phyloP scores from a whole-genome alignment of 2,113 vertebrate genomes.

The Mormoops blainvillei region DNA sequence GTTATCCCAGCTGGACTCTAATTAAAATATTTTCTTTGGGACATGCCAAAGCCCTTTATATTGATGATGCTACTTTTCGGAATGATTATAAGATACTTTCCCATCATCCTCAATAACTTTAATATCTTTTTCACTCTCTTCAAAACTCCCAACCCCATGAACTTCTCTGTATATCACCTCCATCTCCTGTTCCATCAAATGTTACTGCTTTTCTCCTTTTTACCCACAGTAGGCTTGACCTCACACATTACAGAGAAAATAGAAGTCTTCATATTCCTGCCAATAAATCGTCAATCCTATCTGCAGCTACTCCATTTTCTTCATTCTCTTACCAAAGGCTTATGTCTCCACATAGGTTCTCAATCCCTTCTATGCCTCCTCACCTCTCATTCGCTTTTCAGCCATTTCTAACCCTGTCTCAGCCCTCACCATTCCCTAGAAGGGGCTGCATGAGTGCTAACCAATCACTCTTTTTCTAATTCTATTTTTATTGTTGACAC shows the following conservation, averaged over 20 bases:
- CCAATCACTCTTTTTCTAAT: neutral
- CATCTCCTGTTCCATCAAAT: neutral
- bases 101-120: neutral
- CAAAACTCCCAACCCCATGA: neutral
- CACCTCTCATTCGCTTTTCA: neutral
- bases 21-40: neutral
- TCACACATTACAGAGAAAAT: neutral
- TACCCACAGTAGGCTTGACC: neutral
- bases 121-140: slow-evolving; percentile 12
- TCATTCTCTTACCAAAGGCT: slow-evolving; percentile 9
- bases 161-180: neutral
- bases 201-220: neutral
- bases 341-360: neutral
- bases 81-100: neutral
- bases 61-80: neutral
- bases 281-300: neutral
- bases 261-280: neutral
- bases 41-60: neutral
- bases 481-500: too few species aligned
- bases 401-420: neutral
- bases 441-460: neutral
- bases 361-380: neutral
- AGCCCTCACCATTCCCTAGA: neutral
- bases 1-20: neutral
- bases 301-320: neutral